These are phyloP conservation scores for Mechanitis mazaeus DNA, from an alignment of 2,888 invertebrate species.

Conservation along the genomic window DNA sequence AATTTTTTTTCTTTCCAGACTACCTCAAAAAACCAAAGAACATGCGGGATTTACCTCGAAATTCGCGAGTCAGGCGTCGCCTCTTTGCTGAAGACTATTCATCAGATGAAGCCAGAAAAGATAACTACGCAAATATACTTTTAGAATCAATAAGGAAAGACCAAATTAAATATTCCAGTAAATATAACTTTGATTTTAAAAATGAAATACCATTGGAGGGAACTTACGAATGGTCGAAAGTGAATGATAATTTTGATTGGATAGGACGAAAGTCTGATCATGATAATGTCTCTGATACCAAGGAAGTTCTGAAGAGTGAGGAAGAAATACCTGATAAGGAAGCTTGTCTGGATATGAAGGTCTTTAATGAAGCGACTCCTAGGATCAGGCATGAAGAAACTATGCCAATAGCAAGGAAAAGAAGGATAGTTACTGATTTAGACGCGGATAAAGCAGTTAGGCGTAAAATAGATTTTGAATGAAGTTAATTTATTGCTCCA, in stretches of 20 bases:
- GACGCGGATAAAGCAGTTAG: constrained; percentile 36
- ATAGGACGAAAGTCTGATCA: constrained; percentile 34
- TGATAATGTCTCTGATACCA: constrained; percentile 13
- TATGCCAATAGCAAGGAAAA: constrained; percentile 33
- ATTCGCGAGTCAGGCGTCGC: constrained; percentile 54
- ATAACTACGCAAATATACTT: constrained; percentile 47
- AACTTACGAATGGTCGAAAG: constrained; percentile 62
- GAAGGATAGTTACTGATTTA: constrained; percentile 21
- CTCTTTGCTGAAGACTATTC: constrained; percentile 48
- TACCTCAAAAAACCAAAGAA: constrained; percentile 44
- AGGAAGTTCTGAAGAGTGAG: neutral
- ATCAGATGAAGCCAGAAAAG: constrained; percentile 45
- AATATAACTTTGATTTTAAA: constrained; percentile 77
- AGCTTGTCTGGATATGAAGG: constrained; percentile 31
- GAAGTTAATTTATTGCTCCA: constrained; percentile 7
- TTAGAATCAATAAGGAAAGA: constrained; percentile 44
- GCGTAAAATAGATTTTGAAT: constrained; percentile 47
- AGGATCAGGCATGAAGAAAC: constrained; percentile 34
- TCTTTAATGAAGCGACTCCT: constrained; percentile 47
- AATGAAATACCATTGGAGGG: constrained; percentile 65
- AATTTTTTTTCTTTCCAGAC: constrained; percentile 45
- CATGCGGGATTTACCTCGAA: constrained; percentile 44
- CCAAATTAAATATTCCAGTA: constrained; percentile 45
- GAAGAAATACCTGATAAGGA: constrained; percentile 20
- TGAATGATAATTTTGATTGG: constrained; percentile 38